Percentiles rank a stretch among this genome's conserved stretches.
Evolutionary conservation across 2,888 invertebrate species (phyloP).

Genomic region (Tiphia femorata): DNA sequence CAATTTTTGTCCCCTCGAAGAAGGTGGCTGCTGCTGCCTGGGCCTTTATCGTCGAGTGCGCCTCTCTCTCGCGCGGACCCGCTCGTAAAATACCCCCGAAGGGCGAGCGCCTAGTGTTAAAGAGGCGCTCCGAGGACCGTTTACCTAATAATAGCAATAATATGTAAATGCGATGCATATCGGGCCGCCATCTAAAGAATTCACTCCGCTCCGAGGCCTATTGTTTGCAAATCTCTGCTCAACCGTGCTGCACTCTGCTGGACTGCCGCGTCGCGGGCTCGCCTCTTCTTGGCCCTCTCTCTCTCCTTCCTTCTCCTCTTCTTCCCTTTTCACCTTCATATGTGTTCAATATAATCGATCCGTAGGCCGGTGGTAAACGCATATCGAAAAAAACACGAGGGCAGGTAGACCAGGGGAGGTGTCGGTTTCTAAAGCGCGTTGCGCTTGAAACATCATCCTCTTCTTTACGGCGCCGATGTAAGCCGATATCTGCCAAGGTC

Average conservation of each 20-base stretch:
- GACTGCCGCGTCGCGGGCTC: conserved; percentile 2
- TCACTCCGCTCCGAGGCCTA: conserved; percentile 58
- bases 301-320: neutral
- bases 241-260: conserved; percentile 39
- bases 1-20: conserved; percentile 47
- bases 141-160: conserved; percentile 69
- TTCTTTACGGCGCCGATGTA: too few relatives aligned
- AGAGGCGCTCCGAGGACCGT: conserved; percentile 63
- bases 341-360: too few relatives aligned
- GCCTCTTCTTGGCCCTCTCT: conserved; percentile 5
- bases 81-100: conserved; percentile 59
- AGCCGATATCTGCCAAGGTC: too few relatives aligned
- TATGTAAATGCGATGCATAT: conserved; percentile 68
- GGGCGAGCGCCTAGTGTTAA: conserved; percentile 59
- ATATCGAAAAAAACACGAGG: too few relatives aligned
- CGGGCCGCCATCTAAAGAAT: conserved; percentile 66
- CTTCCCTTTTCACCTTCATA: neutral
- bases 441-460: too few relatives aligned
- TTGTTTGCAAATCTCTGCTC: conserved; percentile 67
- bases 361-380: too few relatives aligned
- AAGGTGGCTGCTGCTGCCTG: neutral
- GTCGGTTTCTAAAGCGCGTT: too few relatives aligned
- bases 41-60: conserved; percentile 43
- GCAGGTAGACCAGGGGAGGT: too few relatives aligned
- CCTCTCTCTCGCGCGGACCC: conserved; percentile 32